Conservation (phyloP, 35 echinoderm and acorn worm genomes). For the Ophioderma brevispina region DNA sequence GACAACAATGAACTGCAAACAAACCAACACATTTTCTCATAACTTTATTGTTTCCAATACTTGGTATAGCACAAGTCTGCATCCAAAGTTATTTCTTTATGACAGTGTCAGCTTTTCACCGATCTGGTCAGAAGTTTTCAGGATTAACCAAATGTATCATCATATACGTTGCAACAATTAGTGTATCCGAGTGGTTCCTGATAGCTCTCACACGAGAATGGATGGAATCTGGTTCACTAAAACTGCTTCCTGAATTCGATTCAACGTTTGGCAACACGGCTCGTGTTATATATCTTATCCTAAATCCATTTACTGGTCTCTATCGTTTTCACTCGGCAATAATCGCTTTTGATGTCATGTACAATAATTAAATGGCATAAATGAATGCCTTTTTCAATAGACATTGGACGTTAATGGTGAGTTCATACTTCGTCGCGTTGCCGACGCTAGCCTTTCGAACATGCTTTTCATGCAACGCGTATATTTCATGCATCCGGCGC, state of each 20-base stretch:
- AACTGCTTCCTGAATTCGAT: not conserved
- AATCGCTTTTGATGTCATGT: not conserved
- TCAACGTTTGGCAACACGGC: not conserved
- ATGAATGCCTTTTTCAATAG: too few relatives aligned
- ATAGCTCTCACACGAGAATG: not conserved
- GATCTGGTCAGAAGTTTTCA: not conserved
- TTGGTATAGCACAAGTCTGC: not conserved
- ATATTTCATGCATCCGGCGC: too few relatives aligned
- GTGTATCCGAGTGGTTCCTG: not conserved
- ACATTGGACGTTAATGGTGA: too few relatives aligned
- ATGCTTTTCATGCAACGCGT: too few relatives aligned
- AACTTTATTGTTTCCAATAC: not conserved
- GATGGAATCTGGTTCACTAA: not conserved
- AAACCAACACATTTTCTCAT: not conserved
- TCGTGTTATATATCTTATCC: not conserved
- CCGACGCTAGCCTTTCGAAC: too few relatives aligned
- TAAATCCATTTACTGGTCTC: not conserved
- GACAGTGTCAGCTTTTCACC: not conserved
- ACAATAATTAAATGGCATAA: too few relatives aligned
- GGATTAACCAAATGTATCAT: not conserved
- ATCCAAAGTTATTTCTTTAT: not conserved
- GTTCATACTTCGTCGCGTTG: too few relatives aligned
- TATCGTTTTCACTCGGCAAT: not conserved
- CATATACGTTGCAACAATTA: not conserved
- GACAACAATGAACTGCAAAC: not conserved